Evolutionary conservation across 2,888 invertebrate species (phyloP).

Genomic region (Hydraecia micacea): DNA sequence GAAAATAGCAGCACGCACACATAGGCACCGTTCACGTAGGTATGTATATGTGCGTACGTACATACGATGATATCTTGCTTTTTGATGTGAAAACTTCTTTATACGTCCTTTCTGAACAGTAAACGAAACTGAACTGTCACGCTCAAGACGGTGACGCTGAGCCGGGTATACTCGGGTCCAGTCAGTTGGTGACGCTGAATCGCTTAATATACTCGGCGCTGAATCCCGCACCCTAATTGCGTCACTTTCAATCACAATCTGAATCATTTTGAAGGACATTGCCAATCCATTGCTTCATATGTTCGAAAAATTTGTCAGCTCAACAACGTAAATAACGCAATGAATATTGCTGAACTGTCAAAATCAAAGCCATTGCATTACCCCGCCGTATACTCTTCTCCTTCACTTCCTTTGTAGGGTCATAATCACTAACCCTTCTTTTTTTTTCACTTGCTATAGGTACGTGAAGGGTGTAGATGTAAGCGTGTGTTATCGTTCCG

Average conservation of each 20-base stretch:
- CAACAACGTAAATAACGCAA: not conserved
- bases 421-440: too few relatives aligned
- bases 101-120: not conserved
- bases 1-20: not conserved
- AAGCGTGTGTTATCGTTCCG: not conserved
- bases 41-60: too few relatives aligned
- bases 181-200: not conserved
- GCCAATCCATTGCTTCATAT: not conserved
- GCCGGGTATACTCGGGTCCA: not conserved
- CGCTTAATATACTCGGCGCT: not conserved
- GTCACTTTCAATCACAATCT: not conserved
- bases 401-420: not conserved
- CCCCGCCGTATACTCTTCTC: not conserved
- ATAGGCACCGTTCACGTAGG: not conserved
- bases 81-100: not conserved
- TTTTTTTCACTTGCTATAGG: not conserved
- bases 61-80: not conserved
- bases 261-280: not conserved
- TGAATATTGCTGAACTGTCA: not conserved
- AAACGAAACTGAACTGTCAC: not conserved
- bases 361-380: not conserved
- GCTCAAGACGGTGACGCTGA: not conserved
- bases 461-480: not conserved
- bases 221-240: not conserved
- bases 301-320: not conserved